Base-by-base conservation (phyloP, 2,888 invertebrate species). In the Polymixis flavicincta region DNA sequence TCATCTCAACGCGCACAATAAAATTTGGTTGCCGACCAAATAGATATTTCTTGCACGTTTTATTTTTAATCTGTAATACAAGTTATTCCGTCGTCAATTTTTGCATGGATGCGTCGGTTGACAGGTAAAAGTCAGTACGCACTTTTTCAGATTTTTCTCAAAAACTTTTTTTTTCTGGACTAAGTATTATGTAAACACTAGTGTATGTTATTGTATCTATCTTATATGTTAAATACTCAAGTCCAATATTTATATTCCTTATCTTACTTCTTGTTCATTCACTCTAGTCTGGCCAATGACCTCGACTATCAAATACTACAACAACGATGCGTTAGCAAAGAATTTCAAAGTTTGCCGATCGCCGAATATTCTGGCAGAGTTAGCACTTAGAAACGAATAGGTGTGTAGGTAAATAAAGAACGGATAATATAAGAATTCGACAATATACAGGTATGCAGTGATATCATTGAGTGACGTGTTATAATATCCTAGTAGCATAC, bases 221-320 rank as follows among this genome's bases (percentile, higher is more conserved):
- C 25, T 7, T 14, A 8, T 17, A 77, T 48, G 7, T 48, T 4
- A 25, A 22, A 48, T 17, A 48, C 2, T n/a, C 45, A 79, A 71
- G 48, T 71, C 72, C n/a, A 71, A 54, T 54, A 60, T 63, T 42
- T 55, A 4, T 25, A 19, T 65, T 48, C 28, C 22, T 55, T 55
- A 76, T 60, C 32, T 59, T 22, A 69, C 54, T 71, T 28, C 52
- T 61, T 59, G 61, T 71, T 55, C 59, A 80, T 80, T 80, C 59
- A 74, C 45, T 19, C 45, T 37, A 19, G 80, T 75, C 84, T 75
- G 74, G 85, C 32, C 65, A 78, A 61, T 70, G 76, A 84, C 85
- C 85, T 76, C 83, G 61, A 59, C 48, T 25, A 60, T 48, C 52
- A 59, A 54, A 68, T 70, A 50, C 14, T 54, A 60, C 6, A 32